Conservation (phyloP, 1,140 invertebrate genomes). For the Conus betulinus region DNA sequence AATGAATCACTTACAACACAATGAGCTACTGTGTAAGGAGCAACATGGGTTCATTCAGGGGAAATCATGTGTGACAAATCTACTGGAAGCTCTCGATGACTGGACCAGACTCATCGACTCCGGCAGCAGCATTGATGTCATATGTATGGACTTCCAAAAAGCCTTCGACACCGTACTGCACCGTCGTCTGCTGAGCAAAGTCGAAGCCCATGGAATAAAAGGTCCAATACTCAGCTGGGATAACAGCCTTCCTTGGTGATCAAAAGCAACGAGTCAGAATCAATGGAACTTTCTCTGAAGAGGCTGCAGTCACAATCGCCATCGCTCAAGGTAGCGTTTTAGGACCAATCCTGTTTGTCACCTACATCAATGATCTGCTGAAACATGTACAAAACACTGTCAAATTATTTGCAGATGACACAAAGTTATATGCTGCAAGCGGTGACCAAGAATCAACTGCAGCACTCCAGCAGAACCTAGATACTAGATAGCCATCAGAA, state of each 20-base stretch:
- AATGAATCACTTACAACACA: not conserved
- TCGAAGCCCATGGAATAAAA: conserved; percentile 22
- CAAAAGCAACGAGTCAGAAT: conserved; percentile 42
- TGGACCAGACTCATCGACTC: conserved; percentile 3
- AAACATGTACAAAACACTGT: no score
- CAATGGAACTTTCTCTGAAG: no score
- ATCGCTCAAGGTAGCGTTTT: conserved; percentile 54
- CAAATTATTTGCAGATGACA: no score
- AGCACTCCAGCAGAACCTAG: no score
- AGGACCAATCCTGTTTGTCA: no score
- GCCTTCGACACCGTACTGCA: no score
- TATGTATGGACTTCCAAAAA: conserved; percentile 6
- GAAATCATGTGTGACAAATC: not conserved
- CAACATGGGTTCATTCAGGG: not conserved
- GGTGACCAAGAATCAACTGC: no score
- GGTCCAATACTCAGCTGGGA: conserved; percentile 33
- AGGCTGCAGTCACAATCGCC: no score
- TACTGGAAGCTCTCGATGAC: not conserved
- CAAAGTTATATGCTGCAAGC: no score
- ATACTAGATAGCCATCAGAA: no score
- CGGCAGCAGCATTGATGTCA: not conserved
- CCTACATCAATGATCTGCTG: conserved; percentile 54
- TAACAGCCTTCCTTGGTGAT: conserved; percentile 44
- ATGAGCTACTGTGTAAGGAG: not conserved
- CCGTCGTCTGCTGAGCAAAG: conserved; percentile 5